Evolutionary conservation across 37 sponge, comb jelly and placozoan species (phyloP).

Genomic region (Cliona cf. orientalis): DNA sequence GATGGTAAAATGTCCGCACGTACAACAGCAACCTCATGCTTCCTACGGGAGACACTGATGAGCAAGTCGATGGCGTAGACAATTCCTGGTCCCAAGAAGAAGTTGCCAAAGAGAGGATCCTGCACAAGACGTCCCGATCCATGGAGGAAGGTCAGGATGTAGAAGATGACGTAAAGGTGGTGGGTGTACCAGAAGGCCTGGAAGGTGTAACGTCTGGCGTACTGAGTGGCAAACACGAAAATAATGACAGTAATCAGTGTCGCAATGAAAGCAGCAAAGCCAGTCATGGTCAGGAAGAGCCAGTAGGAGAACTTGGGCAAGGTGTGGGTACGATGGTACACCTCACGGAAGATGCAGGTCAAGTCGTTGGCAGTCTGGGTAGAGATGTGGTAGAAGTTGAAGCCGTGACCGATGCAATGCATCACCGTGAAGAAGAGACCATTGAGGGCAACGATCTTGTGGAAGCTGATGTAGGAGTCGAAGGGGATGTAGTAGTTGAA

Average conservation of each 20-base stretch:
- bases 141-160: slow-evolving; percentile 94
- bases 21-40: slow-evolving; percentile 83
- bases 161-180: slow-evolving; percentile 86
- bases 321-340: slow-evolving; percentile 75
- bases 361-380: slow-evolving; percentile 94
- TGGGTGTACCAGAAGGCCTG: slow-evolving; percentile 97
- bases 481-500: slow-evolving; percentile 93
- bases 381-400: slow-evolving; percentile 98
- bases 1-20: slow-evolving; percentile 92
- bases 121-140: slow-evolving; percentile 96
- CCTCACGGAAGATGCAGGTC: slow-evolving; percentile 92
- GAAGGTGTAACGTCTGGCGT: slow-evolving; percentile 92
- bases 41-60: slow-evolving; percentile 83
- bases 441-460: slow-evolving; percentile 89
- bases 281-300: slow-evolving; percentile 95
- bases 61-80: slow-evolving; percentile 88
- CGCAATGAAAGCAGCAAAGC: slow-evolving; percentile 85
- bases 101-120: slow-evolving; percentile 95
- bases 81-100: slow-evolving; percentile 92
- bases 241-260: slow-evolving; percentile 77
- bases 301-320: slow-evolving; percentile 88
- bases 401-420: slow-evolving; percentile 92
- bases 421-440: slow-evolving; percentile 86
- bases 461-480: slow-evolving; percentile 86
- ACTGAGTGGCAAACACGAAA: slow-evolving; percentile 91